Evolutionary conservation across 2,888 invertebrate genomes (phyloP).

Genomic region (Zygogramma bicolorata): DNA sequence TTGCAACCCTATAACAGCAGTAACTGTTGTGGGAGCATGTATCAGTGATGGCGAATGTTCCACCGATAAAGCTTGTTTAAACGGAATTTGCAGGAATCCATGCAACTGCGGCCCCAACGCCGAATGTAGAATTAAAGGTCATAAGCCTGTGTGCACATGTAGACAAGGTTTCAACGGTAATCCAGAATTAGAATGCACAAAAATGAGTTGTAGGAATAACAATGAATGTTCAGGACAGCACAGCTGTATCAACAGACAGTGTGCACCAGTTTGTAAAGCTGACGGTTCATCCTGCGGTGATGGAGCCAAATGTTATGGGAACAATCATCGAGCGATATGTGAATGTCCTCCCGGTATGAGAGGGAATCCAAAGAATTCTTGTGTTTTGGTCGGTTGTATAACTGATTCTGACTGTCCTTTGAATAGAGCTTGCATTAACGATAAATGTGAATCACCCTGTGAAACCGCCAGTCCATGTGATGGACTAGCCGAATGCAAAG

Average conservation of each 20-base stretch:
- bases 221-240: conserved; percentile 86
- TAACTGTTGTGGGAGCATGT: conserved; percentile 75
- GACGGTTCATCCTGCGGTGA: conserved; percentile 80
- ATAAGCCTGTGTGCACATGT: conserved; percentile 90
- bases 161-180: conserved; percentile 83
- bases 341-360: conserved; percentile 85
- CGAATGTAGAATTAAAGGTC: conserved; percentile 85
- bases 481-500: conserved; percentile 80
- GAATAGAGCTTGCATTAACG: conserved; percentile 84
- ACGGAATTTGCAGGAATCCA: conserved; percentile 84
- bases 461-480: conserved; percentile 76
- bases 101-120: conserved; percentile 89
- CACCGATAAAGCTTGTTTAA: conserved; percentile 82
- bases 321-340: conserved; percentile 85
- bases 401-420: conserved; percentile 84
- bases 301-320: conserved; percentile 83
- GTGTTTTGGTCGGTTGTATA: conserved; percentile 85
- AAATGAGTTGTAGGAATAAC: conserved; percentile 79
- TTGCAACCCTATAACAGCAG: conserved; percentile 79
- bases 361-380: conserved; percentile 84
- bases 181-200: conserved; percentile 84
- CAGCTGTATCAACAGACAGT: conserved; percentile 83
- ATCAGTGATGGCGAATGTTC: conserved; percentile 83
- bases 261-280: conserved; percentile 83
- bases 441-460: conserved; percentile 84